Percentiles rank a stretch among this genome's conserved stretches.
These are phyloP conservation scores for Ganaspis sp. DNA, from an alignment of 1,140 invertebrate species.

Conservation along the genomic window DNA sequence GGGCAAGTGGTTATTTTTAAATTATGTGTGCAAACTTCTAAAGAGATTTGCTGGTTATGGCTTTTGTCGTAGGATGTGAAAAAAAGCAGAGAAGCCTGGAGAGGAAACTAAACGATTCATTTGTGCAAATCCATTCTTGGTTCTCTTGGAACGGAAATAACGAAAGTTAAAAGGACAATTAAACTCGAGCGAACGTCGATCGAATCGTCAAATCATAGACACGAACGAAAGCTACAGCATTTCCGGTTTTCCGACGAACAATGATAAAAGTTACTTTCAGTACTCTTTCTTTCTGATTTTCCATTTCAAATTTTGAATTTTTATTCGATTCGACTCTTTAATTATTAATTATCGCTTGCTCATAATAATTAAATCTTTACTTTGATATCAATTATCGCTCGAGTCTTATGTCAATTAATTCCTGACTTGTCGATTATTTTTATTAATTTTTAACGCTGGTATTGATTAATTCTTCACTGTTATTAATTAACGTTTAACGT, in stretches of 20 bases:
- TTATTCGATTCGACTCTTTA: too few relatives aligned
- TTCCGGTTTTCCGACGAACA: conserved; percentile 33
- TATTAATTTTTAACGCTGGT: too few relatives aligned
- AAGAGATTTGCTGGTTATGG: neutral
- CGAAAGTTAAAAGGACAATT: conserved; percentile 63
- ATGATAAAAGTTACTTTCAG: conserved; percentile 29
- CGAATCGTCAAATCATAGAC: conserved; percentile 42
- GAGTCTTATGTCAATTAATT: too few relatives aligned
- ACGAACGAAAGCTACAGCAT: conserved; percentile 46
- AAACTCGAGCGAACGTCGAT: conserved; percentile 52
- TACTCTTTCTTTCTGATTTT: too few relatives aligned
- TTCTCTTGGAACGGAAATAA: conserved; percentile 53
- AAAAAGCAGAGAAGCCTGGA: neutral
- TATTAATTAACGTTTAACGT: too few relatives aligned
- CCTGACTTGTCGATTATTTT: too few relatives aligned
- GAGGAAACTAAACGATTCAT: conserved; percentile 46
- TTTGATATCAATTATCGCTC: too few relatives aligned
- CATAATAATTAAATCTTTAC: too few relatives aligned
- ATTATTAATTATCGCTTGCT: too few relatives aligned
- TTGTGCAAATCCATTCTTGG: conserved; percentile 49
- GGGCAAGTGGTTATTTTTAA: too few relatives aligned
- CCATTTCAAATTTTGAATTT: too few relatives aligned
- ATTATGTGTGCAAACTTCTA: neutral
- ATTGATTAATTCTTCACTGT: too few relatives aligned
- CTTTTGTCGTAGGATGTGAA: neutral